Base-by-base conservation (phyloP, 2,113 vertebrate genomes). In the Numida meleagris region DNA sequence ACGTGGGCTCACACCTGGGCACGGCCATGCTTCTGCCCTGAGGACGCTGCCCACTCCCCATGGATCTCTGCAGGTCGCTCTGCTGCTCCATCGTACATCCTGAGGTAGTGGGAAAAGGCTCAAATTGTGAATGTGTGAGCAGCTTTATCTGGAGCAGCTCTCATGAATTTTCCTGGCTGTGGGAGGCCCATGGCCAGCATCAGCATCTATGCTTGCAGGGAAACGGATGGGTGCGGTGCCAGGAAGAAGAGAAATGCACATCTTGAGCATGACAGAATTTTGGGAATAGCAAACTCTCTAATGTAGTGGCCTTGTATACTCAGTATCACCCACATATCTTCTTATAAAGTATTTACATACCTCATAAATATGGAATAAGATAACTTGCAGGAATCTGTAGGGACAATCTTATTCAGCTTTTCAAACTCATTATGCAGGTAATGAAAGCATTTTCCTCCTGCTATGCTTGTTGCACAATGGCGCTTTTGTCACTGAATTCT, bases 191-290 rank as follows among this genome's bases (percentile, higher is more conserved):
- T 14, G 48, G 19, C 65, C 2, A 3, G 73, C 45, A 57, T 20
- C 31, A 50, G 9, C 18, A n/a, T 3, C 0, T 7, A 20, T 45
- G n/a, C 57, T n/a, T 0, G 0, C 33, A 21, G 23, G 16, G 51
- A 50, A 50, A 46, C 0, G 0, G 42, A 12, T 9, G 15, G n/a
- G 70, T 16, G 25, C 1, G 0, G n/a, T 23, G 38, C 43, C 1
- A 15, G 51, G 12, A 40, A 48, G 9, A 13, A 1, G 21, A 42
- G 76, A 73, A 67, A 27, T 1, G 10, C 11, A 21, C 5, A 24
- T 34, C 18, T 55, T 31, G 53, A 67, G 14, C 0, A 0, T 2
- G 16, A 21, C 23, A 21, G 53, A 65, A 27, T 9, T 40, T 73
- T 4, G 63, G 24, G 15, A 19, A 61, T 19, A 53, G 31, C 40